These are phyloP conservation scores for Oithona nana DNA, from an alignment of 2,888 invertebrate species.

Conservation along the genomic window DNA sequence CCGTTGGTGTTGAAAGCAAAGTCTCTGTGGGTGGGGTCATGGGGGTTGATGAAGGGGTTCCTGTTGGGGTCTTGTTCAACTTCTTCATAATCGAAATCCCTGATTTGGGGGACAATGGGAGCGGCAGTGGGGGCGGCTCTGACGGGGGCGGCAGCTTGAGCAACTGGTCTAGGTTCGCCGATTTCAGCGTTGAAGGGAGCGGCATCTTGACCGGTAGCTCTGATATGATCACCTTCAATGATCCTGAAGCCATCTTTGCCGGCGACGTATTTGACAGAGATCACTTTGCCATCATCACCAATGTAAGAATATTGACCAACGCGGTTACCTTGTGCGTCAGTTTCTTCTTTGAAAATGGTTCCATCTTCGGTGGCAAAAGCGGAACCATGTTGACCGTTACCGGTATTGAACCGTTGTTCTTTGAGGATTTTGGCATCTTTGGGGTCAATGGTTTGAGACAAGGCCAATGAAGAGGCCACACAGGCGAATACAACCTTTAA, in stretches of 20 bases:
- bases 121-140: neutral
- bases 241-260: slow-evolving; percentile 17
- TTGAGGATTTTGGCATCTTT: slow-evolving; percentile 16
- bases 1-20: slow-evolving; percentile 15
- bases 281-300: slow-evolving; percentile 15
- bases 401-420: slow-evolving; percentile 17
- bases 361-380: slow-evolving; percentile 17
- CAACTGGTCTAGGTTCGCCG: neutral
- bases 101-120: neutral
- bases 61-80: neutral
- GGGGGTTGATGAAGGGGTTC: slow-evolving; percentile 17
- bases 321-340: slow-evolving; percentile 11
- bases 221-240: slow-evolving; percentile 13
- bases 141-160: neutral
- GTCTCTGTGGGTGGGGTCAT: slow-evolving; percentile 17
- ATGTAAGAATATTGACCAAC: slow-evolving; percentile 16
- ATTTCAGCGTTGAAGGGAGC: slow-evolving; percentile 12
- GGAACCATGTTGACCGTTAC: slow-evolving; percentile 14
- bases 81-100: neutral
- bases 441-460: slow-evolving; percentile 12
- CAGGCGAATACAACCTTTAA: slow-evolving; percentile 14
- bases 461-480: neutral
- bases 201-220: slow-evolving; percentile 13
- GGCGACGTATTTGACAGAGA: slow-evolving; percentile 14
- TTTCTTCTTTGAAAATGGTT: slow-evolving; percentile 15